phyloP scores from a whole-genome alignment of 2,888 invertebrate species.

The Dendrolimus houi region DNA sequence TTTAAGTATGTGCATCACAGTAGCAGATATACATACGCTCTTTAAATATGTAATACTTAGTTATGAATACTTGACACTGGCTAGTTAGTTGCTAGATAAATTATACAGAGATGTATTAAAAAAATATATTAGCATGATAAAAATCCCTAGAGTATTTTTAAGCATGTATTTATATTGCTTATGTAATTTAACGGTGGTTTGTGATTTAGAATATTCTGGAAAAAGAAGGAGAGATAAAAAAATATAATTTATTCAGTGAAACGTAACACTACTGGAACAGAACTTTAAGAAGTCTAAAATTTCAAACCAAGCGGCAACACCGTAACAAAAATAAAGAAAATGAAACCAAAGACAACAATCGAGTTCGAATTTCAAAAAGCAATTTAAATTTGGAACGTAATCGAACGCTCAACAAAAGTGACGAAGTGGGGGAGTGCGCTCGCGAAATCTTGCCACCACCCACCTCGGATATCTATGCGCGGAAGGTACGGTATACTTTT shows the following conservation, averaged over 20 bases:
- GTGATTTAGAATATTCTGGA: no score
- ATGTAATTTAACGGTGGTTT: no score
- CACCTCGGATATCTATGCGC: slow-evolving; percentile 48
- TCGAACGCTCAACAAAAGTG: slow-evolving; percentile 43
- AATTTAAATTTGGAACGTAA: slow-evolving; percentile 58
- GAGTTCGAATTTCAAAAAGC: slow-evolving; percentile 51
- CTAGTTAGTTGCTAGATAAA: no score
- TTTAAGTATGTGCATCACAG: no score
- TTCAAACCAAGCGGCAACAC: slow-evolving; percentile 10
- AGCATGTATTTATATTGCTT: no score
- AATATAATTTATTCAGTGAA: neutral
- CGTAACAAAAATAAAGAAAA: slow-evolving; percentile 24
- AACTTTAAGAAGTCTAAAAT: slow-evolving; percentile 2
- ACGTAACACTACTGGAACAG: neutral
- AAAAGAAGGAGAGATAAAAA: no score
- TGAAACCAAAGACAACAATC: slow-evolving; percentile 24
- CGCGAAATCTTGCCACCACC: slow-evolving; percentile 43
- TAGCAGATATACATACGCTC: no score
- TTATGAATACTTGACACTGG: no score
- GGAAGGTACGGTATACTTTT: slow-evolving; percentile 69
- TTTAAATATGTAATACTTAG: no score
- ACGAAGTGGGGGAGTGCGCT: slow-evolving; percentile 5
- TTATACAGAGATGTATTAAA: no score
- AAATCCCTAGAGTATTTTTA: no score
- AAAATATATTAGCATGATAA: no score